Conservation (phyloP, 2,113 vertebrate genomes). For the Antechinus flavipes region DNA sequence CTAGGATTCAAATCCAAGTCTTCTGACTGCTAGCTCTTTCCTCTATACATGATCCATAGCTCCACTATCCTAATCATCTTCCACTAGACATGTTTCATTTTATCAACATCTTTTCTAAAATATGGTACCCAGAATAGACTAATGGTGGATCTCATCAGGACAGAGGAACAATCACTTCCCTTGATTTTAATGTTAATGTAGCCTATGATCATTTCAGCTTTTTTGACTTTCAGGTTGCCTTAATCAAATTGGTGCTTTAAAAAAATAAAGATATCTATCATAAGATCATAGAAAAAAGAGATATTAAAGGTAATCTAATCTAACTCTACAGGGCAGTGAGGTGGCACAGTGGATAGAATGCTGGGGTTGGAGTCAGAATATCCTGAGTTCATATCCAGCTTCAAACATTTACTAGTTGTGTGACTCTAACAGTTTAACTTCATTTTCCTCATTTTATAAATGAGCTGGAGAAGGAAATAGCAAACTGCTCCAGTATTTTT, state of each 20-base stretch:
- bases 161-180: background rate
- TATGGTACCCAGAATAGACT: background rate
- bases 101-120: background rate
- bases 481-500: background rate
- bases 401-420: background rate
- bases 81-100: background rate
- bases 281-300: background rate
- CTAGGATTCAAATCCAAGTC: background rate
- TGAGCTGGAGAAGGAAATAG: background rate
- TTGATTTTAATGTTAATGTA: background rate
- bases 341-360: background rate
- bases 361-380: background rate
- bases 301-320: background rate
- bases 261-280: background rate
- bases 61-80: background rate
- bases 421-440: background rate
- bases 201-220: background rate
- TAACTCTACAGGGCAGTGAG: background rate
- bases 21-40: background rate
- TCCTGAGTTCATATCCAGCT: background rate
- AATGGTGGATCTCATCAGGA: background rate
- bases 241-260: background rate
- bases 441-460: background rate
- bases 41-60: background rate
- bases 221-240: background rate